Evolutionary conservation across 2,113 vertebrate species (phyloP).

Genomic region (Marcusenius ussheri): DNA sequence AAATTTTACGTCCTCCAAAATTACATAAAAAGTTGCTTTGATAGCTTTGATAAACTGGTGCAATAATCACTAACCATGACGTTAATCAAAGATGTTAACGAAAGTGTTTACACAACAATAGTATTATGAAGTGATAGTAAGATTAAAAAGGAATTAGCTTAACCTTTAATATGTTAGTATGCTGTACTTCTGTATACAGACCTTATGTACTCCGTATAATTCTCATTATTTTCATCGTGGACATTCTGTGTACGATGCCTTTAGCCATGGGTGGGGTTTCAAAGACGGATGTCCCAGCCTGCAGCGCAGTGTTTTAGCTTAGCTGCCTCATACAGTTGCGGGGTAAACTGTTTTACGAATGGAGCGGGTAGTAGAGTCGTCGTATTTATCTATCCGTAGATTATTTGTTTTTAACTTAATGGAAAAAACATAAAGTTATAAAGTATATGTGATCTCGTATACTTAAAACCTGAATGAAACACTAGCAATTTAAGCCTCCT

Average conservation of each 20-base stretch:
- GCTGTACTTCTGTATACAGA: not conserved
- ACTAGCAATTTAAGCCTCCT: not conserved
- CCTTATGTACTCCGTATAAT: not conserved
- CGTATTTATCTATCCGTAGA: not conserved
- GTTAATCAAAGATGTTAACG: not conserved
- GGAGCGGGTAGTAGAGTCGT: not conserved
- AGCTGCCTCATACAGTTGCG: not conserved
- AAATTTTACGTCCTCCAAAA: not conserved
- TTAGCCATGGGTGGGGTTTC: conserved; percentile 21
- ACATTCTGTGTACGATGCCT: not conserved
- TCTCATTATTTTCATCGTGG: not conserved
- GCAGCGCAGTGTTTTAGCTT: not conserved
- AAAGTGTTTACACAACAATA: not conserved
- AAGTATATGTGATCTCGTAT: not conserved
- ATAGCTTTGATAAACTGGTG: not conserved
- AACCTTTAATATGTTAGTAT: not conserved
- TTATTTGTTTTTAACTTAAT: not conserved
- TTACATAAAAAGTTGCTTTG: not conserved
- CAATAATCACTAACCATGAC: not conserved
- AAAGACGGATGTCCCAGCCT: conserved; percentile 16
- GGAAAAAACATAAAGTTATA: not conserved
- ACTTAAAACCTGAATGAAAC: not conserved
- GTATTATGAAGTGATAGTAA: not conserved
- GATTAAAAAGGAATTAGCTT: not conserved
- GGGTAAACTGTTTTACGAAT: not conserved